phyloP scores from a whole-genome alignment of 2,888 invertebrate genomes.

The Drosophila vallismaia region DNA sequence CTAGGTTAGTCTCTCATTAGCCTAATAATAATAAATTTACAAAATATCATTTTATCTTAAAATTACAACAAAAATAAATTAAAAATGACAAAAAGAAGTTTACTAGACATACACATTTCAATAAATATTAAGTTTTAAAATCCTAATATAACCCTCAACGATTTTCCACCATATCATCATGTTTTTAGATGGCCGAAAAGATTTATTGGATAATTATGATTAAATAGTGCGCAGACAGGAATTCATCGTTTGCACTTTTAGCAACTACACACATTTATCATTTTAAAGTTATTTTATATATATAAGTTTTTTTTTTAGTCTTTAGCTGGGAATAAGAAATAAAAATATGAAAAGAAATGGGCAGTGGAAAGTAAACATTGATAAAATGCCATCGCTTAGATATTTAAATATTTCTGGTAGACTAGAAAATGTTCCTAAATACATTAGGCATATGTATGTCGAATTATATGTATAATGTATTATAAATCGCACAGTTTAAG shows the following conservation, averaged over 20 bases:
- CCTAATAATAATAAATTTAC: no score
- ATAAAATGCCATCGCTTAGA: slow-evolving; percentile 55
- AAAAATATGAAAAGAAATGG: background rate
- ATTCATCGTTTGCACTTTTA: slow-evolving; percentile 8
- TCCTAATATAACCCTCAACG: slow-evolving; percentile 16
- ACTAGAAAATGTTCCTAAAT: slow-evolving; percentile 73
- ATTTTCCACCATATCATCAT: slow-evolving; percentile 1
- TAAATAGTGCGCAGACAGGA: slow-evolving; percentile 3
- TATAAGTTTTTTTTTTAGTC: background rate
- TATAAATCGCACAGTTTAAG: slow-evolving; percentile 35
- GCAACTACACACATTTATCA: slow-evolving; percentile 20
- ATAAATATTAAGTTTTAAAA: no score
- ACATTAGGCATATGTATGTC: slow-evolving; percentile 51
- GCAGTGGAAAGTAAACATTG: slow-evolving; percentile 38
- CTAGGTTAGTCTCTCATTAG: background rate
- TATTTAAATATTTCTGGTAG: slow-evolving; percentile 54
- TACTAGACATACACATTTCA: no score
- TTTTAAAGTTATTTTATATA: slow-evolving; percentile 18
- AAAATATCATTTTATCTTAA: no score
- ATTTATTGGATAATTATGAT: slow-evolving; percentile 41
- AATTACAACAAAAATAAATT: no score
- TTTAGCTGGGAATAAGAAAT: slow-evolving; percentile 1
- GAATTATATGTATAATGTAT: slow-evolving; percentile 38
- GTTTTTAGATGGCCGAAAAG: slow-evolving; percentile 39
- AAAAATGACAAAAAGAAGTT: no score